Base-by-base conservation (phyloP, 2,888 invertebrate genomes). In the Apotomis turbidana region DNA sequence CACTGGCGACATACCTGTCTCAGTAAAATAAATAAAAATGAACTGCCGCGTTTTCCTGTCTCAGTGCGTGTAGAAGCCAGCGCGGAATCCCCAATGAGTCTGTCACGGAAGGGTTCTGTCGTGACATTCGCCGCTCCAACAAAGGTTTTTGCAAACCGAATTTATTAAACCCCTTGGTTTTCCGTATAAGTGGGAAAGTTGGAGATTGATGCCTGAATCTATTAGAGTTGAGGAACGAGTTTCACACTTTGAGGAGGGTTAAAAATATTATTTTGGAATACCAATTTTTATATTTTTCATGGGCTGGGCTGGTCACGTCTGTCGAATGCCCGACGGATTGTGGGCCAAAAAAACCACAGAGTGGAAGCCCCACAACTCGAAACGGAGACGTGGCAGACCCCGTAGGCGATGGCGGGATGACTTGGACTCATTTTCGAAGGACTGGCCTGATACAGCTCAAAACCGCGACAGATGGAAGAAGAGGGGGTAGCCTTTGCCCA, bases 71-170 rank as follows among this genome's bases (percentile, higher is more conserved):
- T 5, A 0, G 49, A 51, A 8, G 27, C 52, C 70, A 36, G 73
- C 70, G 76, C 76, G 86, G 91, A 91, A 91, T 91, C 83, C 81
- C 79, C 88, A 88, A 91, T 89, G 90, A 89, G 88, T 83, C 83
- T 82, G 88, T 87, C 90, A 90, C 86, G 87, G 85, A 86, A 87
- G 85, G 89, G 87, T 87, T 86, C 82, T 82, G 83, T 78, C 80
- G 86, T 89, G 89, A 90, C 90, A 86, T 90, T 89, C 88, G 90
- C 86, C 83, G 81, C 90, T 92, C 91, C 88, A 88, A 89, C 89
- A 89, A 91, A 90, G 90, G 87, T 90, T 92, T 90, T 90, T 89
- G 71, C 78, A 75, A 77, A 75, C 83, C 83, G 84, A 84, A 84
- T 74, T 74, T 66, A 71, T 70, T 73, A 70, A 71, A 71, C 61